Base-by-base conservation (phyloP, 2,888 invertebrate species). In the Labia minor region DNA sequence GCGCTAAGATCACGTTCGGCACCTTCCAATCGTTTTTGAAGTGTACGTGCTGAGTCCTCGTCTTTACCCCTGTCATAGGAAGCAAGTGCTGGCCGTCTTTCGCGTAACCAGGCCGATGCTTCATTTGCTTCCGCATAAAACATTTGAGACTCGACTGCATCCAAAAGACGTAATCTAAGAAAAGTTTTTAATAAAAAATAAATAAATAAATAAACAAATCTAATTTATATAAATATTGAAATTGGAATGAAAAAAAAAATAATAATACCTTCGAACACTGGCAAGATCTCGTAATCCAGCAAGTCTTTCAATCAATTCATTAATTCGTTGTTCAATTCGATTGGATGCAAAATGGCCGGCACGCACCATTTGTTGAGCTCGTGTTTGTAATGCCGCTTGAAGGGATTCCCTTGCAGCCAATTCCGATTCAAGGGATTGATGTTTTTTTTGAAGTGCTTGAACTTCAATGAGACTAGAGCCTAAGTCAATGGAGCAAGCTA, bases 361-460 rank as follows among this genome's bases (percentile, higher is more conserved):
- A 1, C 89, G 82, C 1, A 90, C 81, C 84, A 96, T 89, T 71
- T 88, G 85, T 4, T 85, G 81, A 0, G 92, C 93, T 68, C 93
- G 84, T 14, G 82, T 83, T 0, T 86, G 79, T 1, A 96, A 80
- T 0, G 86, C 84, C 4, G 86, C 83, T 3, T 95, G 86, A 0
- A 92, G 84, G 0, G 94, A 90, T 76, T 96, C 95, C 73, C 92
- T 87, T 0, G 94, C 89, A 10, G 89, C 81, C 8, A 95, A 81
- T 76, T 97, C 96, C 0, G 92, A 89, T 76, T 97, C 96, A 37
- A 98, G 76, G 0, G 89, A 88, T 75, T 92, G 89, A 74, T 97
- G 96, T 77, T 96, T 96, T 82, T 97, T 97, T 74, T 93, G 90
- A 62, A 95, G 80, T 67, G 89, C 88, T 74, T 95, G 94, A 0